These are phyloP conservation scores for Myripristis jacobus DNA, from an alignment of 2,797 vertebrate genomes.

Conservation along the genomic window DNA sequence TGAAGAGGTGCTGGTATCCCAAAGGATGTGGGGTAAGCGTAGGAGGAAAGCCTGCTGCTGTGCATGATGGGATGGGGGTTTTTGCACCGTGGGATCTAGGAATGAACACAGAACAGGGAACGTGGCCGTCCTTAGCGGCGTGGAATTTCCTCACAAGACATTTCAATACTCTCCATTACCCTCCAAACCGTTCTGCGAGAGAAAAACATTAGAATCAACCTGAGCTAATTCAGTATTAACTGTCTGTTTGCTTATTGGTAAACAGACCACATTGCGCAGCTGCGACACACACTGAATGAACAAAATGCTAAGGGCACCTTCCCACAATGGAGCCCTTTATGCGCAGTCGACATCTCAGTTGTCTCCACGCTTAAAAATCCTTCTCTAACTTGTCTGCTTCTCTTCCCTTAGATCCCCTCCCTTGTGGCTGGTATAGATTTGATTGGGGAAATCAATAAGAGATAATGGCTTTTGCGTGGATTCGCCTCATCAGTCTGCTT, in stretches of 20 bases:
- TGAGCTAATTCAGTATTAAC: background rate
- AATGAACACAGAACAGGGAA: constrained; percentile 9
- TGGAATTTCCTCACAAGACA: background rate
- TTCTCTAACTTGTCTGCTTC: too few relatives aligned
- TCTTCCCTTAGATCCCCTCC: too few relatives aligned
- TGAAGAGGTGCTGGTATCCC: constrained; percentile 21
- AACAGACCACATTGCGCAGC: background rate
- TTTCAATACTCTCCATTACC: constrained; percentile 1
- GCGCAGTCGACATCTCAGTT: background rate
- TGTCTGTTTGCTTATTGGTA: background rate
- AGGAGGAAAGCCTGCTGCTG: constrained; percentile 15
- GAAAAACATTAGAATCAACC: background rate
- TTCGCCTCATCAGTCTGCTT: constrained; percentile 35
- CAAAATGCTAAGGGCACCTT: too few relatives aligned
- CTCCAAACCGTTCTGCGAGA: background rate
- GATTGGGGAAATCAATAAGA: constrained; percentile 15
- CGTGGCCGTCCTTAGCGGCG: background rate
- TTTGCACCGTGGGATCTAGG: background rate
- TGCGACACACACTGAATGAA: background rate
- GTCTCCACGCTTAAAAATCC: too few relatives aligned
- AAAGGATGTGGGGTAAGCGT: constrained; percentile 22
- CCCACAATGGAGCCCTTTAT: background rate
- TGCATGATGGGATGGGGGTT: constrained; percentile 15
- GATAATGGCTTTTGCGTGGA: background rate
- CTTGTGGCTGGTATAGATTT: too few relatives aligned